These are phyloP conservation scores for human DNA, from an alignment of 2,113 vertebrate species.

Conservation along the genomic window GRCh38 chr5:90048501-90049000, in stretches of 20 bases:
- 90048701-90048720: not conserved
- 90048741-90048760: not conserved
- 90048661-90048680: slow-evolving; percentile 43
- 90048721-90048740: not conserved
- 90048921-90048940: not conserved
- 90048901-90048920: slow-evolving; percentile 49
- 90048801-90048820: not conserved
- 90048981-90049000: not conserved
- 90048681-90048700: not conserved
- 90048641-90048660: slow-evolving; percentile 8
- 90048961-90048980: not conserved
- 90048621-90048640: slow-evolving; percentile 35
- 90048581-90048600: slow-evolving; percentile 59
- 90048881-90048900: not conserved
- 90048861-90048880: not conserved
- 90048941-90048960: not conserved
- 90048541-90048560: slow-evolving; percentile 46
- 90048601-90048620: slow-evolving; percentile 56
- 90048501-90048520: not conserved
- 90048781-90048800: not conserved
- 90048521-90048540: not conserved
- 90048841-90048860: not conserved
- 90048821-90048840: not conserved
- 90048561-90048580: slow-evolving; percentile 41
- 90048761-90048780: not conserved